Percentiles rank a stretch among this genome's conserved stretches.
phyloP scores from a whole-genome alignment of 2,797 vertebrate species.

The Lutjanus argentimaculatus region DNA sequence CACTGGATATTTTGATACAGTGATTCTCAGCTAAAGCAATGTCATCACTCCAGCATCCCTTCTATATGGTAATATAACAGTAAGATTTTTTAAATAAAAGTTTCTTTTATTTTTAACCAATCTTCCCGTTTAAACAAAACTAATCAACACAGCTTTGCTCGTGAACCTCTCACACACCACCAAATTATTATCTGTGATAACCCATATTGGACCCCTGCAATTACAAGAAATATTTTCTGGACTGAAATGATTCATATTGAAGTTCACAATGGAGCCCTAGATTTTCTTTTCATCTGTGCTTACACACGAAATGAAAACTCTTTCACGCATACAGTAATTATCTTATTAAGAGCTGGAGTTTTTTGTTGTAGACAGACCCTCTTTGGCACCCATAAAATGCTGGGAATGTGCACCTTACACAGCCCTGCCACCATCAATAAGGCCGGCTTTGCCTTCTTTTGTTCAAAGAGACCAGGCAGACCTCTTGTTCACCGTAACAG shows the following conservation, averaged over 20 bases:
- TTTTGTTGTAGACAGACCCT: slow-evolving; percentile 8
- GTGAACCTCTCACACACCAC: not conserved
- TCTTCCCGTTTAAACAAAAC: not conserved
- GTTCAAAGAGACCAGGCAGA: slow-evolving; percentile 36
- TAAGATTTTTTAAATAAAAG: not conserved
- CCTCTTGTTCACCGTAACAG: slow-evolving; percentile 12
- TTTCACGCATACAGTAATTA: not conserved
- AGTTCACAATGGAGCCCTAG: slow-evolving; percentile 1
- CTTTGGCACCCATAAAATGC: slow-evolving; percentile 28
- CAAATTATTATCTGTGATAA: not conserved
- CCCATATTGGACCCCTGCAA: not conserved
- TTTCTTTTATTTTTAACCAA: not conserved
- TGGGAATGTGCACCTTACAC: slow-evolving; percentile 55
- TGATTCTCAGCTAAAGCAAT: not conserved
- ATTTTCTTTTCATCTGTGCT: slow-evolving; percentile 29
- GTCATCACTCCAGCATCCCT: not conserved
- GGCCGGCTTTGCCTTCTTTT: slow-evolving; percentile 30
- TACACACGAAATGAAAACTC: slow-evolving; percentile 5
- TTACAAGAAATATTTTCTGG: slow-evolving; percentile 2
- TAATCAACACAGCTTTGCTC: not conserved
- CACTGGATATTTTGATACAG: not conserved
- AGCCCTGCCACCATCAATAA: slow-evolving; percentile 52
- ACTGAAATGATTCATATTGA: slow-evolving; percentile 18
- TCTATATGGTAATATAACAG: not conserved
- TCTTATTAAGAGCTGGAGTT: slow-evolving; percentile 1